Evolutionary conservation across 2,113 vertebrate genomes (phyloP).

Genomic region (Ariopsis seemanni): DNA sequence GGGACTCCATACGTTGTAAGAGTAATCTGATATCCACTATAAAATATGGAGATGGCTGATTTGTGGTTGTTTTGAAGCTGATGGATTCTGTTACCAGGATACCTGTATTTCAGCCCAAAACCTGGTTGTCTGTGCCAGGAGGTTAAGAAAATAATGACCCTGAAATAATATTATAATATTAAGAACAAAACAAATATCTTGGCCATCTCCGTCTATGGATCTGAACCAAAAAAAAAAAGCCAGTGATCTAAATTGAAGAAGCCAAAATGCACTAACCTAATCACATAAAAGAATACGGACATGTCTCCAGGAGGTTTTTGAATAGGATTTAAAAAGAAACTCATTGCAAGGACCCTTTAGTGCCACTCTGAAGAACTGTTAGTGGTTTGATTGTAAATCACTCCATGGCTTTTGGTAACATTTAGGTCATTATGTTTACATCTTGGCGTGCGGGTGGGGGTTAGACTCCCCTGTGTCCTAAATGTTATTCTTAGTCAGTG

Average conservation of each 20-base stretch:
- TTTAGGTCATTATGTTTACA: not conserved
- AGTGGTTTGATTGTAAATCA: not conserved
- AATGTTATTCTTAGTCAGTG: not conserved
- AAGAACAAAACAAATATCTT: not conserved
- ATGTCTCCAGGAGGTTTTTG: not conserved
- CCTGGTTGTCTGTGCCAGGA: not conserved
- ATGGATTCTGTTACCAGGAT: not conserved
- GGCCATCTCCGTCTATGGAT: not conserved
- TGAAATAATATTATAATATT: not conserved
- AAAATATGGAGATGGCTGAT: not conserved
- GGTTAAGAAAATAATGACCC: not conserved
- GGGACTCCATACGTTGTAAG: not conserved
- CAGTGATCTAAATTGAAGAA: not conserved
- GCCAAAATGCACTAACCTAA: not conserved
- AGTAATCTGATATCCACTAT: not conserved
- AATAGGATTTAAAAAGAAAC: not conserved
- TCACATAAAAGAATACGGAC: not conserved
- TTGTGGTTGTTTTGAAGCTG: not conserved
- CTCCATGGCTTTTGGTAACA: not conserved
- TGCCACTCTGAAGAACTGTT: not conserved
- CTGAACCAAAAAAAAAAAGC: not conserved
- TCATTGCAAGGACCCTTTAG: not conserved
- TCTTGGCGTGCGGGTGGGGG: not conserved
- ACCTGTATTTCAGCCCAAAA: not conserved
- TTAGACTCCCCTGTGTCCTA: not conserved